A percentile compares a stretch with the other conserved stretches of the same genome.
phyloP scores from a whole-genome alignment of 2,113 vertebrate species.

The Hydrolagus affinis region DNA sequence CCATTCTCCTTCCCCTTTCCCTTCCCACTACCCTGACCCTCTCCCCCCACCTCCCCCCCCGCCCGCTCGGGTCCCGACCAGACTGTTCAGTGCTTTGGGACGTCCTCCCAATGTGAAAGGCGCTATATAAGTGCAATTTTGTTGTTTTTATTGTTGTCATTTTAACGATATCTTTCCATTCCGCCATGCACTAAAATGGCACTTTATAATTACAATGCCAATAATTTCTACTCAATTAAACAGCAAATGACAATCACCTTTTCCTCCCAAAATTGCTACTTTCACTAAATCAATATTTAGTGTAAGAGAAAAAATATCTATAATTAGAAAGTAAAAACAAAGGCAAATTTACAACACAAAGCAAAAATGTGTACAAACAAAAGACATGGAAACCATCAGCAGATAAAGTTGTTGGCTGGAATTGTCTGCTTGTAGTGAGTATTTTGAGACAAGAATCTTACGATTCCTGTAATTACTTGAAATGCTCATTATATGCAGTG shows the following conservation, averaged over 20 bases:
- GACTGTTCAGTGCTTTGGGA: too few species aligned
- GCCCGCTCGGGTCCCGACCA: too few species aligned
- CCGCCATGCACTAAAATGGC: neutral
- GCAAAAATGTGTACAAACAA: neutral
- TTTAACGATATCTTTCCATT: neutral
- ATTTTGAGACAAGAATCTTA: too few species aligned
- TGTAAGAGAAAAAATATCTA: neutral
- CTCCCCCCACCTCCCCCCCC: too few species aligned
- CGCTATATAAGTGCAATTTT: too few species aligned
- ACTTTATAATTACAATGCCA: neutral
- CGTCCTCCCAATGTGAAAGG: too few species aligned
- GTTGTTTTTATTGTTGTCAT: too few species aligned
- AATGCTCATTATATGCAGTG: too few species aligned
- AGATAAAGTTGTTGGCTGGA: neutral
- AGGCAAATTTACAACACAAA: neutral
- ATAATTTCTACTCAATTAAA: constrained; percentile 22
- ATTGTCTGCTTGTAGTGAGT: too few species aligned
- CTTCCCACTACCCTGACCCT: too few species aligned
- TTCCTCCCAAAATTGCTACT: neutral
- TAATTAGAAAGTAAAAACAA: constrained; percentile 14
- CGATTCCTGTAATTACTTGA: too few species aligned
- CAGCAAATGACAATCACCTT: neutral
- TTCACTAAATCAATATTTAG: constrained; percentile 8
- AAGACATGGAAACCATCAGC: neutral
- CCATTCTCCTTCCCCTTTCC: too few species aligned